phyloP scores from a whole-genome alignment of 2,888 invertebrate species.

The Conops quadrifasciatus region DNA sequence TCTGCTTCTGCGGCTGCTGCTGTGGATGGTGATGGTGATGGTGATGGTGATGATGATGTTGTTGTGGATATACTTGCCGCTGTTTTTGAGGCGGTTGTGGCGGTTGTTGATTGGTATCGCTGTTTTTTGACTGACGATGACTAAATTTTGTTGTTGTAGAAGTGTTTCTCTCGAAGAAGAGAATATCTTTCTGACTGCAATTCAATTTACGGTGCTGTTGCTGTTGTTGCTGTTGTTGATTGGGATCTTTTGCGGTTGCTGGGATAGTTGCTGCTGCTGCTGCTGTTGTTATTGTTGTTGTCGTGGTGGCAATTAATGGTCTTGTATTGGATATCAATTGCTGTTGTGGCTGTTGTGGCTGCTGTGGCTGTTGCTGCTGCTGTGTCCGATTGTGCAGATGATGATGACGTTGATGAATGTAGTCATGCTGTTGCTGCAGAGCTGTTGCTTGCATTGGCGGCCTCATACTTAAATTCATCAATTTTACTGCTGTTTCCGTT shows the following conservation, averaged over 20 bases:
- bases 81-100: slow-evolving; percentile 36
- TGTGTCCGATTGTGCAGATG: slow-evolving; percentile 38
- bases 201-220: slow-evolving; percentile 44
- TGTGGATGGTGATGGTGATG: slow-evolving; percentile 26
- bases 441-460: slow-evolving; percentile 57
- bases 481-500: slow-evolving; percentile 22
- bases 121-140: slow-evolving; percentile 21
- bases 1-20: slow-evolving; percentile 20
- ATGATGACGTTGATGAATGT: slow-evolving; percentile 44
- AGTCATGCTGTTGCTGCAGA: slow-evolving; percentile 59
- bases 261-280: slow-evolving; percentile 8
- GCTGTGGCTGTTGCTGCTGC: slow-evolving; percentile 41
- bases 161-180: slow-evolving; percentile 32
- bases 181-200: slow-evolving; percentile 7
- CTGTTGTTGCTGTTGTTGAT: slow-evolving; percentile 34
- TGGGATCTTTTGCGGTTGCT: neutral
- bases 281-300: slow-evolving; percentile 38
- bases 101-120: slow-evolving; percentile 40
- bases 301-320: slow-evolving; percentile 50
- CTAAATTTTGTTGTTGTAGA: slow-evolving; percentile 33
- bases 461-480: slow-evolving; percentile 52
- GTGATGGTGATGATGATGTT: slow-evolving; percentile 29
- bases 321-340: slow-evolving; percentile 52
- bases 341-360: slow-evolving; percentile 34
- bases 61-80: slow-evolving; percentile 36